Conservation (phyloP, 2,113 vertebrate genomes). For the Ramphastos sulfuratus region DNA sequence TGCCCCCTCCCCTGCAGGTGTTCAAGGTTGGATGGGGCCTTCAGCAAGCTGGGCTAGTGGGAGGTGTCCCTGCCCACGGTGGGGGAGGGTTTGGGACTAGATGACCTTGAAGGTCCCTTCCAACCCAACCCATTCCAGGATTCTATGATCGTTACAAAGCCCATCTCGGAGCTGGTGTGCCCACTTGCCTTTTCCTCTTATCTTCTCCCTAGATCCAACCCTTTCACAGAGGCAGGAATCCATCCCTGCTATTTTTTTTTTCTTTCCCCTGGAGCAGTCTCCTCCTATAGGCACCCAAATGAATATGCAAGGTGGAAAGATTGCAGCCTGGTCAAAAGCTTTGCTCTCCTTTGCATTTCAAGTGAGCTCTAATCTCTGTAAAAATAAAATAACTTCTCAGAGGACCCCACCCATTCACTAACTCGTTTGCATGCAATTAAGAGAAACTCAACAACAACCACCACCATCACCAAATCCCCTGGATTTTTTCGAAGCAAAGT, state of each 20-base stretch:
- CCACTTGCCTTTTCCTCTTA: neutral
- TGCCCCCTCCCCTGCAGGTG: no score
- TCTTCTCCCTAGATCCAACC: neutral
- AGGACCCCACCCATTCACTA: neutral
- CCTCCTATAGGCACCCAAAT: neutral
- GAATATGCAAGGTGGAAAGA: constrained; percentile 53
- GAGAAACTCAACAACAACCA: neutral
- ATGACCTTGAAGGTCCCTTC: no score
- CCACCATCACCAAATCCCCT: neutral
- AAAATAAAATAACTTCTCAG: neutral
- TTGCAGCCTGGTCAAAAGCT: neutral
- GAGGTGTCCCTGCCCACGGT: no score
- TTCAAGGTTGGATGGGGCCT: no score
- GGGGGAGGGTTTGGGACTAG: no score
- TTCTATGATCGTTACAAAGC: neutral
- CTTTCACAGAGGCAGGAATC: neutral
- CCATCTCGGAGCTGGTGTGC: neutral
- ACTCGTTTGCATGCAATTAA: neutral
- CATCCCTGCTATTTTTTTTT: neutral
- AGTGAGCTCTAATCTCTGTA: neutral
- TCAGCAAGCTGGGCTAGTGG: no score
- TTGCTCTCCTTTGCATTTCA: neutral
- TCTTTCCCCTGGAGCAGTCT: neutral
- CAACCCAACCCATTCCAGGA: no score
- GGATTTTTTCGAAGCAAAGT: constrained; percentile 14